Percentiles rank a stretch among this genome's conserved stretches.
Evolutionary conservation across 2,888 invertebrate species (phyloP).

Genomic region (Syritta pipiens): DNA sequence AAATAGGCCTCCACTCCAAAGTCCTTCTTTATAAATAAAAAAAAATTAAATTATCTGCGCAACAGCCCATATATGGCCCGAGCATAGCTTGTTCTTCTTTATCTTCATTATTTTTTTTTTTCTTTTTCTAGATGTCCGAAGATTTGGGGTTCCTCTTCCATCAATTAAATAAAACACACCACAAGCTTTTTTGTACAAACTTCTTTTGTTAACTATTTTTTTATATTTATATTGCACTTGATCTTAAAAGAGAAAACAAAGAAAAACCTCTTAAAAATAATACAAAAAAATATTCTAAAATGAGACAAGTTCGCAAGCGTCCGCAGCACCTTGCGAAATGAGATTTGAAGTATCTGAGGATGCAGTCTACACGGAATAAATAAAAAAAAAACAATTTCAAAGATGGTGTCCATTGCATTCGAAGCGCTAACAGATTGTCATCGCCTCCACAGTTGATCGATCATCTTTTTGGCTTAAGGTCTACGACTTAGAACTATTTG

Average conservation of each 20-base stretch:
- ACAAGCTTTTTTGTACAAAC: not conserved
- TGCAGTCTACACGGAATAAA: constrained; percentile 22
- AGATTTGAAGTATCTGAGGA: constrained; percentile 10
- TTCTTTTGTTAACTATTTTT: not conserved
- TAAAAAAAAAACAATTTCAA: constrained; percentile 11
- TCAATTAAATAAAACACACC: too few relatives aligned
- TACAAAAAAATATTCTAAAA: constrained; percentile 13
- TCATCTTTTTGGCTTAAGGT: constrained; percentile 37
- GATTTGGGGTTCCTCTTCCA: too few relatives aligned
- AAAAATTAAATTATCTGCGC: too few relatives aligned
- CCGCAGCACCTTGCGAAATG: not conserved
- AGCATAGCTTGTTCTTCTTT: too few relatives aligned
- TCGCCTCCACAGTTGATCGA: constrained; percentile 1
- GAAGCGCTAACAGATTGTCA: constrained; percentile 1
- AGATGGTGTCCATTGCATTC: not conserved
- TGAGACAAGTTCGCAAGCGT: constrained; percentile 2
- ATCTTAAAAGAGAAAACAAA: constrained; percentile 30
- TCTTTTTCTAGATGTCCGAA: too few relatives aligned
- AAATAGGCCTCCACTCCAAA: too few relatives aligned
- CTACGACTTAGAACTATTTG: constrained; percentile 50
- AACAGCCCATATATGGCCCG: too few relatives aligned
- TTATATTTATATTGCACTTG: constrained; percentile 45
- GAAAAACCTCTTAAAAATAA: constrained; percentile 1
- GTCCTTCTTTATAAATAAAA: too few relatives aligned
- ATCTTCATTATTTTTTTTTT: too few relatives aligned